Conservation (phyloP, 2,888 invertebrate genomes). For the Acanthococcus lagerstroemiae region DNA sequence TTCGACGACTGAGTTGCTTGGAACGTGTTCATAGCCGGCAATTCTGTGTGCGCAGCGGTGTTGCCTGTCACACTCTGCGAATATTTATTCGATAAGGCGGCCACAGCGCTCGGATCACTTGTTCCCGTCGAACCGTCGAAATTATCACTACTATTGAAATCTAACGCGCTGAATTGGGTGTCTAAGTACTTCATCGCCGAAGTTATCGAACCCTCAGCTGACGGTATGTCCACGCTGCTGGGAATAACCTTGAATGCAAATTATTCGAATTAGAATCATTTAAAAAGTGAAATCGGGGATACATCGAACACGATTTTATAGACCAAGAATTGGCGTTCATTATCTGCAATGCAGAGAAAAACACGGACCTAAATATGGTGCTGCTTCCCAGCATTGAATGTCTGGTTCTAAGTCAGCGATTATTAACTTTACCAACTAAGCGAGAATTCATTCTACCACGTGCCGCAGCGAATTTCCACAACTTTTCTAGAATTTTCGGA, state of each 20-base stretch:
- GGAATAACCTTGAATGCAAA: conserved; percentile 3
- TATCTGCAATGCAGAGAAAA: too few relatives aligned
- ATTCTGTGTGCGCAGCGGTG: conserved; percentile 6
- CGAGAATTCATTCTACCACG: too few relatives aligned
- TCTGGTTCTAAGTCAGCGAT: too few relatives aligned
- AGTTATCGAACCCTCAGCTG: conserved; percentile 10
- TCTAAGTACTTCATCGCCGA: conserved; percentile 23
- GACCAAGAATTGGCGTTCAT: too few relatives aligned
- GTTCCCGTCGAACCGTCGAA: neutral
- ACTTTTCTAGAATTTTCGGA: too few relatives aligned
- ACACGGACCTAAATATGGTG: too few relatives aligned
- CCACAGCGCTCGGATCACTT: neutral
- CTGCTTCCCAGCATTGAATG: too few relatives aligned
- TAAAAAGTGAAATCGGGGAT: too few relatives aligned
- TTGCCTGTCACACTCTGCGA: conserved; percentile 5
- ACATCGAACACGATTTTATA: too few relatives aligned
- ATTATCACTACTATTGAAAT: conserved; percentile 8
- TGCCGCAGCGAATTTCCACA: too few relatives aligned
- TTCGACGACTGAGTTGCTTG: conserved; percentile 13
- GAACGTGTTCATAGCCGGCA: conserved; percentile 25
- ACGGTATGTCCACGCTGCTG: conserved; percentile 15
- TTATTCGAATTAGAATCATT: too few relatives aligned
- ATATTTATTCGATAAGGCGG: conserved; percentile 22
- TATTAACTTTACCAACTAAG: too few relatives aligned
- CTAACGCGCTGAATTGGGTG: conserved; percentile 9